A percentile compares a stretch with the other conserved stretches of the same genome.
Evolutionary conservation across 2,888 invertebrate genomes (phyloP).

Genomic region (Sminthurinus aureus): DNA sequence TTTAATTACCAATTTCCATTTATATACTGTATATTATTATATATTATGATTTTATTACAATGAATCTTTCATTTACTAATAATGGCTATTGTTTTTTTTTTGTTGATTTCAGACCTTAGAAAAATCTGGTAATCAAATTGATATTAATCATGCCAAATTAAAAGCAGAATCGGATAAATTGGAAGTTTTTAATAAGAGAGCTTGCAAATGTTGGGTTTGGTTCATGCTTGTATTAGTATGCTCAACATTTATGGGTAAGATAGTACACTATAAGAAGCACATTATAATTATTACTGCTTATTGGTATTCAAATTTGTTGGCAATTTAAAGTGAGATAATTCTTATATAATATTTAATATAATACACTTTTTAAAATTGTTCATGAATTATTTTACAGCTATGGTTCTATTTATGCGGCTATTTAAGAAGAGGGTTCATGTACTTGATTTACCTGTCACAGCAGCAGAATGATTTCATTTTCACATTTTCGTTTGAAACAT

Average conservation of each 20-base stretch:
- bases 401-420: conserved; percentile 92
- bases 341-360: not conserved
- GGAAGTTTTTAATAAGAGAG: conserved; percentile 82
- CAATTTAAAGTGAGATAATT: not conserved
- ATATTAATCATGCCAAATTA: conserved; percentile 78
- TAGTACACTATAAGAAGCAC: not conserved
- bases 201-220: conserved; percentile 97
- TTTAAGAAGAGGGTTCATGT: conserved; percentile 71
- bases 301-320: too few relatives aligned
- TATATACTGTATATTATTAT: too few relatives aligned
- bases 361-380: conserved; percentile 54
- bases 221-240: conserved; percentile 85
- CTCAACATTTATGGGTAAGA: conserved; percentile 85
- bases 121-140: conserved; percentile 80
- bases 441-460: too few relatives aligned
- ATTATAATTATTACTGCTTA: too few relatives aligned
- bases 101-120: conserved; percentile 70
- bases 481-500: too few relatives aligned
- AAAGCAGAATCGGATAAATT: conserved; percentile 82
- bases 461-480: too few relatives aligned
- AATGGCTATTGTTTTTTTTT: conserved; percentile 31
- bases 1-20: too few relatives aligned
- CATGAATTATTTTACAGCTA: conserved; percentile 71
- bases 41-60: conserved; percentile 17
- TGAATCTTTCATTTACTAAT: not conserved